phyloP scores from a whole-genome alignment of 2,797 vertebrate species.

The Lemur catta region DNA sequence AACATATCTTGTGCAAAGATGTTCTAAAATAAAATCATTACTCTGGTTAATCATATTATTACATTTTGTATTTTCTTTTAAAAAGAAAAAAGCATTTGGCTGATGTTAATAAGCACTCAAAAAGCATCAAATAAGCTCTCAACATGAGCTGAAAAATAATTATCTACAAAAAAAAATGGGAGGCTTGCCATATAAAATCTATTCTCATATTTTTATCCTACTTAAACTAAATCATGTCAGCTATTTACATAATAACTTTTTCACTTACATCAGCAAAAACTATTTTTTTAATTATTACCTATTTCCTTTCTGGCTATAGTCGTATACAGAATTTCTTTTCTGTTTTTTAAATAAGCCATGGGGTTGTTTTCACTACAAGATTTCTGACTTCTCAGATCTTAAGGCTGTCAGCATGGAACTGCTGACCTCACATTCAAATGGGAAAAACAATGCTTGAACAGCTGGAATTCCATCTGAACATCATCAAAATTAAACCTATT shows the following conservation, averaged over 20 bases:
- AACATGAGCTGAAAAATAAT: slow-evolving; percentile 63
- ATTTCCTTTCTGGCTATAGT: slow-evolving; percentile 22
- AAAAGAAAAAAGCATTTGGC: slow-evolving; percentile 56
- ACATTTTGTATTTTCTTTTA: slow-evolving; percentile 62
- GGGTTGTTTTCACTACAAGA: background rate
- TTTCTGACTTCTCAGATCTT: slow-evolving; percentile 22
- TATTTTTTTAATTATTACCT: slow-evolving; percentile 4
- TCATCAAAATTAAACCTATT: background rate
- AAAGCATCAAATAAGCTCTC: slow-evolving; percentile 46
- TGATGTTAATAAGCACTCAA: slow-evolving; percentile 63
- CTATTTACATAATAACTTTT: slow-evolving; percentile 4
- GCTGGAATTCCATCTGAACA: background rate
- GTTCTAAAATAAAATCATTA: slow-evolving; percentile 67
- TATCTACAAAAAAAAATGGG: background rate
- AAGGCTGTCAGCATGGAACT: background rate
- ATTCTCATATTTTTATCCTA: slow-evolving; percentile 25
- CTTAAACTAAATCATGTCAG: slow-evolving; percentile 21
- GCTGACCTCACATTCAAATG: slow-evolving; percentile 17
- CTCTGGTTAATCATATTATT: slow-evolving; percentile 63
- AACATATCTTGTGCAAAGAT: slow-evolving; percentile 50
- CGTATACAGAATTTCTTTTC: background rate
- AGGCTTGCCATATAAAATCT: slow-evolving; percentile 19
- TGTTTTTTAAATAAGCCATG: background rate
- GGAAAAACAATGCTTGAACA: slow-evolving; percentile 6
- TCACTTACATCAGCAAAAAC: background rate